These are phyloP conservation scores for Bos javanicus DNA, from an alignment of 2,113 vertebrate species.

Conservation along the genomic window DNA sequence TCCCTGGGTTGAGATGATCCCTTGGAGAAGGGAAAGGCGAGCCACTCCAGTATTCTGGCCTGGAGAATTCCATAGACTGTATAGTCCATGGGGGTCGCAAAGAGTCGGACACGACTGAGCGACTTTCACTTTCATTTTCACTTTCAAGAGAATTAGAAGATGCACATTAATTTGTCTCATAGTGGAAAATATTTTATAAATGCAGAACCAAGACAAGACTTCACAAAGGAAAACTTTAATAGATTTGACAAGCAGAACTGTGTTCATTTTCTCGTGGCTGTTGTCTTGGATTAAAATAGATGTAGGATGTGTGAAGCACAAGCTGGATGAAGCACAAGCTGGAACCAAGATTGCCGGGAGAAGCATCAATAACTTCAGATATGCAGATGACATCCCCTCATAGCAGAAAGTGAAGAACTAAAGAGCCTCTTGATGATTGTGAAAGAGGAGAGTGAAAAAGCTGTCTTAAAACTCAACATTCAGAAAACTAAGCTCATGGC, in stretches of 20 bases:
- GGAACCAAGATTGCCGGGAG: not conserved
- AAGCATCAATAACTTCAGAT: not conserved
- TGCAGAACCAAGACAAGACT: not conserved
- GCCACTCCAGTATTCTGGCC: not conserved
- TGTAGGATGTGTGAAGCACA: not conserved
- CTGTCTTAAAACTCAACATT: not conserved
- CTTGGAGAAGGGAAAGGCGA: not conserved
- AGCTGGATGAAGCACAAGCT: not conserved
- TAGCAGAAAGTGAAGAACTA: not conserved
- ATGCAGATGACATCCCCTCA: not conserved
- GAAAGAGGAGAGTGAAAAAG: not conserved
- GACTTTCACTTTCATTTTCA: not conserved
- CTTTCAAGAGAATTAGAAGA: not conserved
- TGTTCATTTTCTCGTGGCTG: not conserved
- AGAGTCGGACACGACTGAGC: fast-evolving
- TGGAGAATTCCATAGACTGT: not conserved
- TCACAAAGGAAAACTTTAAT: not conserved
- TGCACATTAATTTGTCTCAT: not conserved
- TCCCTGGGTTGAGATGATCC: not conserved
- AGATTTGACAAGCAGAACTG: not conserved
- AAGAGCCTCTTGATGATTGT: not conserved
- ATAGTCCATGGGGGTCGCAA: not conserved
- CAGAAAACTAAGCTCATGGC: not conserved
- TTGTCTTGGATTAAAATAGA: not conserved
- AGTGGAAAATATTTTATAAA: not conserved